phyloP scores from a whole-genome alignment of 2,113 vertebrate genomes.

The Xiphorhynchus elegans region DNA sequence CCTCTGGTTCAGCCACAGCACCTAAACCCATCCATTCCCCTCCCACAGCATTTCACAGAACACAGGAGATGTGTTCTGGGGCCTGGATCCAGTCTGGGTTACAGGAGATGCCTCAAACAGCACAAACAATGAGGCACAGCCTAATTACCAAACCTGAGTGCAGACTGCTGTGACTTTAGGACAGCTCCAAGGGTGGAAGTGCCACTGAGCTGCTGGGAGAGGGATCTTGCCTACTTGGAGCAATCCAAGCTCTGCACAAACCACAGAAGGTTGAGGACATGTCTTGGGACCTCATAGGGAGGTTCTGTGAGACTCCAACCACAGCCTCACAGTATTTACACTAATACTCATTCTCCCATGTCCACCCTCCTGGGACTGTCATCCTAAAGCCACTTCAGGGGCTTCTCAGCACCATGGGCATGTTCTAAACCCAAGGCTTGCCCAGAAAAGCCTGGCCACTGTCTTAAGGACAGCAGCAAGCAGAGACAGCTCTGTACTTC shows the following conservation, averaged over 20 bases:
- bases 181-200: not conserved
- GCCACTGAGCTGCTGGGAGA: rapidly evolving
- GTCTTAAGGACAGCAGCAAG: not conserved
- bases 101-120: not conserved
- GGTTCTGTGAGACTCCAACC: no score
- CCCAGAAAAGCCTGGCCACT: not conserved
- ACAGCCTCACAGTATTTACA: not conserved
- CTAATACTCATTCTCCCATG: rapidly evolving
- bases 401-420: not conserved
- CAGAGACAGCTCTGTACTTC: not conserved
- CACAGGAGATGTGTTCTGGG: no score
- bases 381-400: not conserved
- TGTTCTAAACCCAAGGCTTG: not conserved
- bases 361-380: no score
- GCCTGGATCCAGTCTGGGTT: not conserved
- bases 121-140: not conserved
- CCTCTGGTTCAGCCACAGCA: not conserved
- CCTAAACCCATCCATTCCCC: not conserved
- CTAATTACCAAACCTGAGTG: not conserved
- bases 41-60: rapidly evolving
- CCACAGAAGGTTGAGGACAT: not conserved
- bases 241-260: not conserved
- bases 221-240: not conserved
- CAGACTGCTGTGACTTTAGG: not conserved
- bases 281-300: not conserved